Conservation (phyloP, 2,113 vertebrate species). For the Brachyistius frenatus region DNA sequence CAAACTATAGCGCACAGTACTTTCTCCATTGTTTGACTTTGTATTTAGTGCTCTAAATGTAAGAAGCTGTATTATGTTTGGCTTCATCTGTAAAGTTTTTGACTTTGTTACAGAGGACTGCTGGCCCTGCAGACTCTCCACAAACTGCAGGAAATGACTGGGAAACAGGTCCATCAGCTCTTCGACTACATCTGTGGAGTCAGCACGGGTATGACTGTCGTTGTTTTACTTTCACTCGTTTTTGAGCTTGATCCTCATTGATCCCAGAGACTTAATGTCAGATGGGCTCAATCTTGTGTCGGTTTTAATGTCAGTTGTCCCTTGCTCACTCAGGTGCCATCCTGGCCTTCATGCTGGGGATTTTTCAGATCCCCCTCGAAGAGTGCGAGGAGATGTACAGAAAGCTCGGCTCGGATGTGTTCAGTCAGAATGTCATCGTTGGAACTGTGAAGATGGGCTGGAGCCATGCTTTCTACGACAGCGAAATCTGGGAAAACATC, state of each 20-base stretch:
- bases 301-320: neutral
- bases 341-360: slow-evolving; percentile 96
- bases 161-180: slow-evolving; percentile 92
- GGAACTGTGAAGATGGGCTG: slow-evolving; percentile 99
- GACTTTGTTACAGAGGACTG: slow-evolving; percentile 85
- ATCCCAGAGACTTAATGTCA: neutral
- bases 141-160: slow-evolving; percentile 91
- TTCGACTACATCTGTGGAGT: slow-evolving; percentile 99
- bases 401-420: slow-evolving; percentile 94
- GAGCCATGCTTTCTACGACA: slow-evolving; percentile 98
- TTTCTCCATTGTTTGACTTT: too few species aligned
- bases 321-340: slow-evolving; percentile 87
- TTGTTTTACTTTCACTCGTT: neutral
- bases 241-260: neutral
- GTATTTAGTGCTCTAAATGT: neutral
- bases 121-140: slow-evolving; percentile 93
- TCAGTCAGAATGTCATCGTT: slow-evolving; percentile 96
- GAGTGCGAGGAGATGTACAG: slow-evolving; percentile 95
- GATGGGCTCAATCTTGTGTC: neutral
- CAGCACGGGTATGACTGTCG: slow-evolving; percentile 90
- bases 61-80: neutral
- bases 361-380: slow-evolving; percentile 93
- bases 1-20: too few species aligned
- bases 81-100: neutral
- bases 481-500: slow-evolving; percentile 95